Evolutionary conservation across 2,888 invertebrate species (phyloP), one percentile per base, ranked within the genome.

Genomic region (Cantharis flavilabris): DNA sequence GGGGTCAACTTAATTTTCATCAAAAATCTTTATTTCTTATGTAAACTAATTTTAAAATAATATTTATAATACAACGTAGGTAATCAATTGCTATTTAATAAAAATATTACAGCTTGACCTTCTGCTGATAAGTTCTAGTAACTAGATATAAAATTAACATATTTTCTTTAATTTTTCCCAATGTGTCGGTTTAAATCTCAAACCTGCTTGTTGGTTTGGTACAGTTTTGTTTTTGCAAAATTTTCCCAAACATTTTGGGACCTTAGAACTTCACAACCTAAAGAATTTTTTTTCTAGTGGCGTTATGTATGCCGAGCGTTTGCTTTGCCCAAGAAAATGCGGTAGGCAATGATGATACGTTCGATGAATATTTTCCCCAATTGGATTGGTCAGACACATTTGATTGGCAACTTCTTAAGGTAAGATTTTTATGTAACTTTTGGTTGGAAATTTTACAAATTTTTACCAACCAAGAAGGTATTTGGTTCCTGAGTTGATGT

Each of bases 391-490:
- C 87, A 80, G 93, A 94, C 81, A 88, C 88, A 72, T 94, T 94
- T 84, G 94, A 94, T 76, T 94, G 93, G 93, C 90, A 90, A 71
- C 85, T 94, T 20, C 89, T 93, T 16, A 93, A 92, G 89, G 92
- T 92, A 88, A 84, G 33, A 72, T 65, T 72, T 74, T 69, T 69
- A 28, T 70, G 23, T 20, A 33, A 26, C 5, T 1, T 16, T 16
- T 16, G 16, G 16, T 16, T 16, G 16, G 16, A 16, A 16, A 16
- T 16, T 16, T 16, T 16, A 16, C 16, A 16, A 16, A 16, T 16
- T 1, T 16, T 16, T 16, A 1, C 16, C 16, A 16, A 16, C 16
- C 16, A 16, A 16, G 16, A 1, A 16, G 16, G 16, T 16, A 16
- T 16, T 16, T 16, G 1, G 16, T 16, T 16, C 16, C 16, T 16